A percentile compares a stretch with the other conserved stretches of the same genome.
phyloP scores from a whole-genome alignment of 2,888 invertebrate species.

The Parnassius apollo region DNA sequence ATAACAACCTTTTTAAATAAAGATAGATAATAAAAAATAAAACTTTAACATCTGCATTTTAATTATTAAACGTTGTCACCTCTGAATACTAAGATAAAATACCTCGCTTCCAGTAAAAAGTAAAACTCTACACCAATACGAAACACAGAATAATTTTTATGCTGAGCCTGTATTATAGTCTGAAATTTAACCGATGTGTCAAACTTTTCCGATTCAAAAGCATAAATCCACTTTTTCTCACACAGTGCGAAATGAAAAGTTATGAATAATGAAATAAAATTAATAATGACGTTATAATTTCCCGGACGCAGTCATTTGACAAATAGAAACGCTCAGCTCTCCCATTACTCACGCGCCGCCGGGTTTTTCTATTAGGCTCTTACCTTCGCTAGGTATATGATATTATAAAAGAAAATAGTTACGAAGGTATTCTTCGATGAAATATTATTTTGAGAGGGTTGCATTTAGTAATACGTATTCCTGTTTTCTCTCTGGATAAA shows the following conservation, averaged over 20 bases:
- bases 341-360: slow-evolving; percentile 25
- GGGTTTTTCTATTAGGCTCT: slow-evolving; percentile 29
- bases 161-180: no score
- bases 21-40: no score
- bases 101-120: no score
- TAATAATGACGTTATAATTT: slow-evolving; percentile 24
- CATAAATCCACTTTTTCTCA: not conserved
- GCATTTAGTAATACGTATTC: no score
- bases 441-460: slow-evolving; percentile 3
- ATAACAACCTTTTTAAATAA: no score
- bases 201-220: not conserved
- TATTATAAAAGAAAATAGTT: slow-evolving; percentile 13
- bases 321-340: slow-evolving; percentile 27
- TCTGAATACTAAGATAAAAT: no score
- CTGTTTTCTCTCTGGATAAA: no score
- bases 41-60: no score
- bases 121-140: no score
- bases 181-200: no score
- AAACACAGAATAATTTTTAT: no score
- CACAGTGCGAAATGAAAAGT: not conserved
- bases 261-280: slow-evolving; percentile 11
- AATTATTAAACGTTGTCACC: no score
- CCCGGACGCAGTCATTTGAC: slow-evolving; percentile 27
- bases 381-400: slow-evolving; percentile 19
- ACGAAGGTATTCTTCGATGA: not conserved